Conservation (phyloP, 1,140 invertebrate genomes). For the Hylaeus anthracinus region DNA sequence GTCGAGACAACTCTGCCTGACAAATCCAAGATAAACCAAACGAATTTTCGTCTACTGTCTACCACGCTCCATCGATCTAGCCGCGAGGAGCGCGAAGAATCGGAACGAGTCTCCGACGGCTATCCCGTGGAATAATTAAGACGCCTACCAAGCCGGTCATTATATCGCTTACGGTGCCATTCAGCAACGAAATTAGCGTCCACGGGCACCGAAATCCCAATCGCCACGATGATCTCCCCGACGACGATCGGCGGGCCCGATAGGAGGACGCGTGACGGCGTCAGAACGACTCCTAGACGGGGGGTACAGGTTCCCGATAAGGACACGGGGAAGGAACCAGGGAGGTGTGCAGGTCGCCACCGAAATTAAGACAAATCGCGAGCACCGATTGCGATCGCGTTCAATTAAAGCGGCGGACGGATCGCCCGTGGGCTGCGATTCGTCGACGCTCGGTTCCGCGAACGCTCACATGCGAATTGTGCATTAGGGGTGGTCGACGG, state of each 20-base stretch:
- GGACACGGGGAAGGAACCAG: slow-evolving; percentile 6
- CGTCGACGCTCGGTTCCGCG: slow-evolving; percentile 33
- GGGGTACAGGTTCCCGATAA: slow-evolving; percentile 44
- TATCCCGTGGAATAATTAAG: slow-evolving; percentile 33
- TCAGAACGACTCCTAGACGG: slow-evolving; percentile 34
- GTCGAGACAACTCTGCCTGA: too few relatives aligned
- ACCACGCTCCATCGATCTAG: background rate
- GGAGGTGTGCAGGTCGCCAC: slow-evolving; percentile 22
- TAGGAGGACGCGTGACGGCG: slow-evolving; percentile 53
- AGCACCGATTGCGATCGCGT: slow-evolving; percentile 61
- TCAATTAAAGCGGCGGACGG: slow-evolving; percentile 54
- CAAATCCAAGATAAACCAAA: too few relatives aligned
- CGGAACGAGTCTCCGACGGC: background rate
- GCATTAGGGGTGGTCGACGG: slow-evolving; percentile 50
- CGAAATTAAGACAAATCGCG: slow-evolving; percentile 68
- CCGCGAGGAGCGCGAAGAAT: background rate
- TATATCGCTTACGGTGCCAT: slow-evolving; percentile 29
- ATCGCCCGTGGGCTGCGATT: slow-evolving; percentile 39
- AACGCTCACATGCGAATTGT: slow-evolving; percentile 61
- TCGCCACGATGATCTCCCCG: slow-evolving; percentile 50
- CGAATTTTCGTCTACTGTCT: too few relatives aligned
- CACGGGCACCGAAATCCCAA: slow-evolving; percentile 54
- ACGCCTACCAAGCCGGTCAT: background rate
- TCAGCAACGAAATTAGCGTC: slow-evolving; percentile 53
- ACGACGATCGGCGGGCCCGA: slow-evolving; percentile 31